Base-by-base conservation (phyloP, 2,888 invertebrate species). In the Pachymerium ferrugineum region DNA sequence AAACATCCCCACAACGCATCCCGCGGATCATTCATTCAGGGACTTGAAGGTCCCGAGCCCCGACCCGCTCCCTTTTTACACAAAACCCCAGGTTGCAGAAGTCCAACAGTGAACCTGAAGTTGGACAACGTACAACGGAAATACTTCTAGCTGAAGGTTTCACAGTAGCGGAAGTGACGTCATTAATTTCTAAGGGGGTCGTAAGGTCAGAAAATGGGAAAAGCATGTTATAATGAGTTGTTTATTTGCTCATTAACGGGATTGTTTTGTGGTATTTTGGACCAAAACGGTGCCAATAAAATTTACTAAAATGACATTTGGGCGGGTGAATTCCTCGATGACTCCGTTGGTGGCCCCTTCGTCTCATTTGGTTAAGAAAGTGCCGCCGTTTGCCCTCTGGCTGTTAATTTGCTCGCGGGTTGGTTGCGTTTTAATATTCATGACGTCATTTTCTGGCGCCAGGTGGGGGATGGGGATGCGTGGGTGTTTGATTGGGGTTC, bases 1-100 rank as follows among this genome's bases (percentile, higher is more conserved):
- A 78, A 84, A 67, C 87, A 92, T 83, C 83, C 84, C 33, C 94
- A 94, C 80, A 91, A 94, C 81, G 80, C 80, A n/a, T 82, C 84
- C 33, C 85, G 88, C 74, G 80, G 87, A 0, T 85, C 87, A 54
- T 94, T 93, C 76, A 71, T 79, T 42, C 73, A 74, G 16, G 76
- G 77, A 82, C 81, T 83, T 67, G 83, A 83, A 76, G 82, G 77
- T 73, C 3, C 71, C 14, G 62, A 76, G n/a, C 77, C 75, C 74
- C 80, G 79, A 70, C 94, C 95, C 3, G 89, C 93, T 10, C 96
- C 96, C 1, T 86, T 83, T 77, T 83, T 97, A 75, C 90, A 89
- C 76, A 84, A 89, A 76, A 92, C 94, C 73, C 92, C 93, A 6
- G 92, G 88, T 0, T 77, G 80, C 74, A 47, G 78, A 19, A n/a